phyloP scores from a whole-genome alignment of 2,888 invertebrate genomes.

The Charanyca ferruginea region DNA sequence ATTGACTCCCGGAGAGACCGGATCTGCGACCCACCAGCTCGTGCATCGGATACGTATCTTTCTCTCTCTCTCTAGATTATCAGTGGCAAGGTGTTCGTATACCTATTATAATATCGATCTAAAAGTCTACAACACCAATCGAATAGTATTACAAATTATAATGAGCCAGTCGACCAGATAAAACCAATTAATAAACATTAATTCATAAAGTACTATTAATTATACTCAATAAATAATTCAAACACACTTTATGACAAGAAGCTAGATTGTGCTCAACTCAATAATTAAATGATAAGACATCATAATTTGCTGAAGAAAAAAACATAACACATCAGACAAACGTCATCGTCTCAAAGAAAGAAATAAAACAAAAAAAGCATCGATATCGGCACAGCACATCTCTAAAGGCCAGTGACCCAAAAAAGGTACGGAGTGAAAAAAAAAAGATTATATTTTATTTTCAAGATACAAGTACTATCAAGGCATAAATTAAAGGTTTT shows the following conservation, averaged over 20 bases:
- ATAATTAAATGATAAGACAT: conserved; percentile 56
- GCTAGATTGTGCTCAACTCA: conserved; percentile 44
- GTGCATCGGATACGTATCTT: too few relatives aligned
- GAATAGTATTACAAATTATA: conserved; percentile 37
- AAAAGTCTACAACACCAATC: not conserved
- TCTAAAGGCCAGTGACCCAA: conserved; percentile 88
- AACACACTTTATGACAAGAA: conserved; percentile 28
- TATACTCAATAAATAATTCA: conserved; percentile 39
- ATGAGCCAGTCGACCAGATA: conserved; percentile 22
- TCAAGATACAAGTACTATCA: conserved; percentile 90
- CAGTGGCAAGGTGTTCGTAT: too few relatives aligned
- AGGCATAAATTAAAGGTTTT: conserved; percentile 90
- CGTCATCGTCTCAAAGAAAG: conserved; percentile 62
- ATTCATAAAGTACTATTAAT: conserved; percentile 37
- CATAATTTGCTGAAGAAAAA: conserved; percentile 57
- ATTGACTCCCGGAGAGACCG: too few relatives aligned
- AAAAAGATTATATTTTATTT: conserved; percentile 87
- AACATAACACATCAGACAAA: conserved; percentile 57
- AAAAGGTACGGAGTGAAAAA: conserved; percentile 82
- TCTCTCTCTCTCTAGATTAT: too few relatives aligned
- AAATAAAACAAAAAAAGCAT: conserved; percentile 61
- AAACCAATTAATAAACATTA: conserved; percentile 47
- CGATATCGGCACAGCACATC: conserved; percentile 77
- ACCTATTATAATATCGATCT: not conserved
- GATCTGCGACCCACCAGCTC: too few relatives aligned